Evolutionary conservation across 2,888 invertebrate genomes (phyloP), one percentile per base, ranked within the genome.

Genomic region (Petrophora chlorosata): DNA sequence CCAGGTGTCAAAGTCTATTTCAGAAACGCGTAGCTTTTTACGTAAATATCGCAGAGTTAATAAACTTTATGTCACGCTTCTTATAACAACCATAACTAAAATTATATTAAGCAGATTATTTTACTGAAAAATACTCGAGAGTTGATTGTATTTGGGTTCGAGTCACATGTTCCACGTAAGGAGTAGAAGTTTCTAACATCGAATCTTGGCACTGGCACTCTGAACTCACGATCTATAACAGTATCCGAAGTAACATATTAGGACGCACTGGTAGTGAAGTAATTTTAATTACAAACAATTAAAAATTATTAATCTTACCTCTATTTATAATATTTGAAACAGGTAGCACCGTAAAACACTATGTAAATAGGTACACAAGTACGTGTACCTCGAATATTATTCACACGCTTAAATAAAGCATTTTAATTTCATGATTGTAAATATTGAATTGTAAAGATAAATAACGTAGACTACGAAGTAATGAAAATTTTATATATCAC

Each of bases 1-100:
- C 67, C 68, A 70, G 77, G 86, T 85, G 85, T 86, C 88, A 87
- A 87, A 88, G 87, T 88, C 87, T 85, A 87, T 83, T 74, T 76
- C 63, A 65, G 66, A 68, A 68, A 63, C 56, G 64, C 63, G 58
- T 50, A 52, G 51, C 53, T 38, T 63, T 73, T 70, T 67, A 73
- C 65, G 34, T 19, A 35, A 43, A 15, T 29, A 15, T 7, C 4
- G 3, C 25, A 2, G 3, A 17, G 5, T n/a, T n/a, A n/a, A 15
- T 9, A 16, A 9, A 17, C 26, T 30, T 9, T 29, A n/a, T 5
- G n/a, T 65, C 62, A 66, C 56, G n/a, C n/a, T n/a, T 44, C 56
- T 43, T 43, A 51, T 17, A 34, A 30, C 29, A 44, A 14, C 26
- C 39, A 26, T 43, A 15, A 5, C 9, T 22, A 22, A 3, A 13